Conservation (phyloP, 2,888 invertebrate species). For the Plutella xylostella region DNA sequence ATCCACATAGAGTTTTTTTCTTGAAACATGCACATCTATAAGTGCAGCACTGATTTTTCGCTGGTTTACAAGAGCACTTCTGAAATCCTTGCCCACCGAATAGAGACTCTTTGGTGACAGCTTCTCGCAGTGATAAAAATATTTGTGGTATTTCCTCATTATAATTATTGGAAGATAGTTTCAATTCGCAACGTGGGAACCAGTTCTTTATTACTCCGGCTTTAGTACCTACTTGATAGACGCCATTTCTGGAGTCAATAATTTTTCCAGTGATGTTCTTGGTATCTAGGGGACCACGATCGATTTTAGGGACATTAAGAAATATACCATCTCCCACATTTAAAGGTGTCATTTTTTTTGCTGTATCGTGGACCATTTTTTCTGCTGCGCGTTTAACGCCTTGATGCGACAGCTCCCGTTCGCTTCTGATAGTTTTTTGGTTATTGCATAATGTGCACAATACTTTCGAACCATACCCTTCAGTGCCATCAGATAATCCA, state of each 20-base stretch:
- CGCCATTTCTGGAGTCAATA: constrained; percentile 7
- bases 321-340: constrained; percentile 11
- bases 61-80: no score
- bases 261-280: constrained; percentile 11
- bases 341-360: constrained; percentile 13
- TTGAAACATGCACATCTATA: no score
- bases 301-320: constrained; percentile 12
- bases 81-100: no score
- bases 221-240: constrained; percentile 10
- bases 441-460: constrained; percentile 4
- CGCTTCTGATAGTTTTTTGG: constrained; percentile 1
- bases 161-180: no score
- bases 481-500: no score
- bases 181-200: constrained; percentile 7
- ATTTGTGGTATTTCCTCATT: no score
- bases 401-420: constrained; percentile 5
- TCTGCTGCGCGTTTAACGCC: constrained; percentile 14
- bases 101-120: no score
- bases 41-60: no score
- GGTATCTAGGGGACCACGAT: constrained; percentile 11
- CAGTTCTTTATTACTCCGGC: constrained; percentile 8
- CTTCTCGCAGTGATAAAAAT: no score
- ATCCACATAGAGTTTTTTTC: no score
- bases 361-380: constrained; percentile 9
- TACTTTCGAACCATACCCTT: constrained; percentile 3